A percentile compares a stretch with the other conserved stretches of the same genome.
Evolutionary conservation across 1,140 invertebrate species (phyloP).

Genomic region (Cyclargus thomasi): DNA sequence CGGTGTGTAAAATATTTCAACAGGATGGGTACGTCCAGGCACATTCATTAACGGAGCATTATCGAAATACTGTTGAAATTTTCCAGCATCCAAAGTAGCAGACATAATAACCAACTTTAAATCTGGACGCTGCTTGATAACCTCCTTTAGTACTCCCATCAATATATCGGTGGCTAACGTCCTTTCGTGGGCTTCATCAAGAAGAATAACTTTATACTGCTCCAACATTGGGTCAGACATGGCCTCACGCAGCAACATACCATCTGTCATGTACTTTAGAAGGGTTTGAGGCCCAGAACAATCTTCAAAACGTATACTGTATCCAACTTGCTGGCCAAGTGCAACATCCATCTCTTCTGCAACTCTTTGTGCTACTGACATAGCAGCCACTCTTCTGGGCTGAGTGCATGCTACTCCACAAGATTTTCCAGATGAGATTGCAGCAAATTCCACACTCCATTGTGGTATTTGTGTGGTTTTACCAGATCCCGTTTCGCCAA

Average conservation of each 20-base stretch:
- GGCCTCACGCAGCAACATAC: constrained; percentile 99
- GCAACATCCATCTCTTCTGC: constrained; percentile 99
- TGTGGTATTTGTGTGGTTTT: constrained; percentile 98
- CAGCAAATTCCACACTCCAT: constrained; percentile 73
- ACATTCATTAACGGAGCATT: constrained; percentile 99
- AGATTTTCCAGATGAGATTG: constrained; percentile 45
- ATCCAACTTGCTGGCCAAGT: constrained; percentile 91
- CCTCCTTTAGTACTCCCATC: constrained; percentile 98
- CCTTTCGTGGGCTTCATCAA: constrained; percentile 99
- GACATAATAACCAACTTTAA: constrained; percentile 99
- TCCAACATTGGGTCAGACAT: constrained; percentile 99
- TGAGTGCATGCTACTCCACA: constrained; percentile 98
- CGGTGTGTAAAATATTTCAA: constrained; percentile 96
- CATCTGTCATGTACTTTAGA: constrained; percentile 97
- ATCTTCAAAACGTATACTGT: constrained; percentile 99
- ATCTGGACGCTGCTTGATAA: constrained; percentile 94
- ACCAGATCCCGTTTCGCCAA: constrained; percentile 97
- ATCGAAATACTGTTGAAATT: constrained; percentile 99
- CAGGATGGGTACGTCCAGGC: constrained; percentile 81
- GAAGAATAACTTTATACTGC: constrained; percentile 95
- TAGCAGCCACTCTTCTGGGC: constrained; percentile 97
- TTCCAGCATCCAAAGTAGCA: constrained; percentile 99
- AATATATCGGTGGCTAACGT: constrained; percentile 99
- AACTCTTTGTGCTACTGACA: constrained; percentile 98
- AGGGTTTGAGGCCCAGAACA: constrained; percentile 96